Conservation (phyloP, 2,113 vertebrate species). For the Fukomys damarensis region DNA sequence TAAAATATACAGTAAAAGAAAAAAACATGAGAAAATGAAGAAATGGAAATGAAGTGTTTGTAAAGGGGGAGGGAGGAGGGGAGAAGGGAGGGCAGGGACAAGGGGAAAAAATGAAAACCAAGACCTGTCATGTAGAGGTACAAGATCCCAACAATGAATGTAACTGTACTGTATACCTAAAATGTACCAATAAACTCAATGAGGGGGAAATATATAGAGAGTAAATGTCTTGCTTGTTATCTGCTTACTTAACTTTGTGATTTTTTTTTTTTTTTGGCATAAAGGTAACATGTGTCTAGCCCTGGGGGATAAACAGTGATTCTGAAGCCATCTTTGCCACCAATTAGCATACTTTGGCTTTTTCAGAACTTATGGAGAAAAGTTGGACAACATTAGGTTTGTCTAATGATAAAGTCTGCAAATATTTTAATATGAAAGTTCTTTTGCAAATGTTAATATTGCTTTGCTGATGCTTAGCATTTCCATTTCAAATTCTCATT, state of each 20-base stretch:
- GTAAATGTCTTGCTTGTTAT: conserved; percentile 1
- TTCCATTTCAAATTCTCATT: conserved; percentile 47
- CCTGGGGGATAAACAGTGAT: background rate
- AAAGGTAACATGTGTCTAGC: background rate
- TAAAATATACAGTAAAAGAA: background rate
- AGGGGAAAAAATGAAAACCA: too few relatives aligned
- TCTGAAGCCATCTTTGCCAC: background rate
- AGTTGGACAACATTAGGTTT: background rate
- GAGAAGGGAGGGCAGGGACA: too few relatives aligned
- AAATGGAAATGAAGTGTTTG: too few relatives aligned
- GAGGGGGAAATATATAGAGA: too few relatives aligned
- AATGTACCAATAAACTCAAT: too few relatives aligned
- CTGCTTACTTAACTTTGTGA: conserved; percentile 60
- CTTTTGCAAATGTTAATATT: background rate
- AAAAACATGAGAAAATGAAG: too few relatives aligned
- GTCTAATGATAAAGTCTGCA: background rate
- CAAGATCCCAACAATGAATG: too few relatives aligned
- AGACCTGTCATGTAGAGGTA: too few relatives aligned
- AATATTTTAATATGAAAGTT: conserved; percentile 27
- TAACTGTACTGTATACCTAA: too few relatives aligned
- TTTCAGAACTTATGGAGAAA: background rate
- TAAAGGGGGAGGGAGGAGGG: too few relatives aligned
- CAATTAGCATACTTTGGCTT: background rate
- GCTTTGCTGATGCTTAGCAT: accelerated
- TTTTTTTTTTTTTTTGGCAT: conserved; percentile 8